A percentile compares a stretch with the other conserved stretches of the same genome.
These are phyloP conservation scores for Trissolcus brochymenae DNA, from an alignment of 2,888 invertebrate genomes.

Conservation along the genomic window DNA sequence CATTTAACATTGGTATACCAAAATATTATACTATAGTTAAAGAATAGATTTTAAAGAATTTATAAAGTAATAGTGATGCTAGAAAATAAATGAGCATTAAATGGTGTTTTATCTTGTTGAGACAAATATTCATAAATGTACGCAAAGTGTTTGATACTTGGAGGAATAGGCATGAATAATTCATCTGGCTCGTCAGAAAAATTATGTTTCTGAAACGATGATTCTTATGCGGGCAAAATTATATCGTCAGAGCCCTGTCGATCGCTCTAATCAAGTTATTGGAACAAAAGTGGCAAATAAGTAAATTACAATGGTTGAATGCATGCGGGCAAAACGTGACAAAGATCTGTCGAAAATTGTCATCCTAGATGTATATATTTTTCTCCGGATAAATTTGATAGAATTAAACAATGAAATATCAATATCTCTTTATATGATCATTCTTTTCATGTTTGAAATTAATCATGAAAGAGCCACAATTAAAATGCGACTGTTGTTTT, in stretches of 20 bases:
- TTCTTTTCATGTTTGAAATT: too few relatives aligned
- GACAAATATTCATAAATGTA: conserved; percentile 23
- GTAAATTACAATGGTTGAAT: conserved; percentile 62
- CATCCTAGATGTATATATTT: not conserved
- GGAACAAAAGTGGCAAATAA: conserved; percentile 58
- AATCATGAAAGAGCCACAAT: too few relatives aligned
- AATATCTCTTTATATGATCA: too few relatives aligned
- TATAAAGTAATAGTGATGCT: too few relatives aligned
- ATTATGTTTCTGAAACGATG: conserved; percentile 69
- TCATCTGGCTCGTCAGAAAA: conserved; percentile 50
- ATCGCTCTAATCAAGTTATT: conserved; percentile 69
- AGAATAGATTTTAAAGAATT: too few relatives aligned
- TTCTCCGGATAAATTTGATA: not conserved
- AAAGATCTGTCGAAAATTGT: conserved; percentile 1
- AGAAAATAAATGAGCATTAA: too few relatives aligned
- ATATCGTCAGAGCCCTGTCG: conserved; percentile 55
- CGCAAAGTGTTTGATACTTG: conserved; percentile 10
- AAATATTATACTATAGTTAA: too few relatives aligned
- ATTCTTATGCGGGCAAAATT: conserved; percentile 58
- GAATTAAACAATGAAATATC: too few relatives aligned
- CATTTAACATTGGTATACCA: too few relatives aligned
- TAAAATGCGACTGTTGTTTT: not conserved
- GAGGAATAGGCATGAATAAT: conserved; percentile 26
- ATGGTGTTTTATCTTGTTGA: conserved; percentile 20
- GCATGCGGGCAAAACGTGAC: conserved; percentile 24